These are phyloP conservation scores for Celastrina argiolus DNA, from an alignment of 2,888 invertebrate species.

Conservation along the genomic window DNA sequence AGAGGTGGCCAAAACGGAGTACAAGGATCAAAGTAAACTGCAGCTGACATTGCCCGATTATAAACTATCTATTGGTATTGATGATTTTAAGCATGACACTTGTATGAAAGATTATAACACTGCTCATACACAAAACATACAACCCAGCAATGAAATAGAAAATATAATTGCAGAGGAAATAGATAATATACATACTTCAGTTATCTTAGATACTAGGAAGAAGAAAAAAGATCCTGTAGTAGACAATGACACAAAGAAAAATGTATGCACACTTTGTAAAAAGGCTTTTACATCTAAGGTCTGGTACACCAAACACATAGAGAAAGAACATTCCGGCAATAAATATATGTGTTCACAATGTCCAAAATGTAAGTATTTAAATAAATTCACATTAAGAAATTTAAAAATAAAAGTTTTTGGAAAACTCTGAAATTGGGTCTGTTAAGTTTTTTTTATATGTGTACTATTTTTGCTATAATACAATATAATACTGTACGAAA, in stretches of 20 bases:
- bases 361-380: slow-evolving; percentile 50
- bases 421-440: too few relatives aligned
- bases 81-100: slow-evolving; percentile 35
- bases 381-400: too few relatives aligned
- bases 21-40: slow-evolving; percentile 36
- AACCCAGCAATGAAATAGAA: background rate
- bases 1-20: slow-evolving; percentile 35
- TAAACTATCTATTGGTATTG: slow-evolving; percentile 47
- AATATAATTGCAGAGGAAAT: slow-evolving; percentile 21
- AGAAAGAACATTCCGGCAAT: slow-evolving; percentile 52
- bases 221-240: slow-evolving; percentile 27
- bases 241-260: slow-evolving; percentile 37
- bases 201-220: slow-evolving; percentile 18
- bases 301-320: slow-evolving; percentile 61
- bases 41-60: slow-evolving; percentile 52
- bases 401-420: too few relatives aligned
- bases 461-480: too few relatives aligned
- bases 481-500: too few relatives aligned
- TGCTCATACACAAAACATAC: slow-evolving; percentile 12
- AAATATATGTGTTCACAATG: slow-evolving; percentile 54
- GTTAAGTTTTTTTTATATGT: too few relatives aligned
- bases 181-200: background rate
- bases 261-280: slow-evolving; percentile 51
- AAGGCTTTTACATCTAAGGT: slow-evolving; percentile 55
- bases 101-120: slow-evolving; percentile 29